Evolutionary conservation across 2,113 vertebrate genomes (phyloP).

Genomic region (Carollia perspicillata): DNA sequence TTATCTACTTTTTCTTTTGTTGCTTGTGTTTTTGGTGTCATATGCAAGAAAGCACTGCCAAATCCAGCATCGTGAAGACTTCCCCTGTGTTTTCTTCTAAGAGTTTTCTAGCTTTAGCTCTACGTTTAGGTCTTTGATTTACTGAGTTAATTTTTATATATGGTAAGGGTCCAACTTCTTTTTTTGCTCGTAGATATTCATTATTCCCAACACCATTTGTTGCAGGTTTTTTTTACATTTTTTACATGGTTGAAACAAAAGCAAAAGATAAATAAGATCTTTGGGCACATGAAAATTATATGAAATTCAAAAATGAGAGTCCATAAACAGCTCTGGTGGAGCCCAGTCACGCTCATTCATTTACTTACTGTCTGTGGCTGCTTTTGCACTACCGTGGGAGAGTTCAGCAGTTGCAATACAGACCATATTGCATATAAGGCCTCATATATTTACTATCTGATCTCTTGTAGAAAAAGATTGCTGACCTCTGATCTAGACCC

Average conservation of each 20-base stretch:
- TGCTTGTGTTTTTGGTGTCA: not conserved
- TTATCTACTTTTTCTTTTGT: conserved; percentile 10
- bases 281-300: not conserved
- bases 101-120: not conserved
- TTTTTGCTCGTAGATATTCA: not conserved
- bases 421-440: not conserved
- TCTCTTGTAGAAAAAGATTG: not conserved
- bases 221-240: not conserved
- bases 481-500: not conserved
- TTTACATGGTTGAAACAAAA: conserved; percentile 44
- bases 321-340: not conserved
- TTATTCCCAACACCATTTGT: not conserved
- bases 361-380: not conserved
- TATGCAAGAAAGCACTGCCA: not conserved
- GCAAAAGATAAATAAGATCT: not conserved
- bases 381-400: not conserved
- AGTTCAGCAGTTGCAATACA: not conserved
- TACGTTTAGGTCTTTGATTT: not conserved
- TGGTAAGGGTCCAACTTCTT: not conserved
- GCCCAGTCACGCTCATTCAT: not conserved
- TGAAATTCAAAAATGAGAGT: not conserved
- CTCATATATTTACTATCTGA: not conserved
- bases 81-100: not conserved
- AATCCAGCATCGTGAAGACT: not conserved
- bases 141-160: conserved; percentile 10